Conservation (phyloP, 2,113 vertebrate species). For the Apistogramma diplotaenia region DNA sequence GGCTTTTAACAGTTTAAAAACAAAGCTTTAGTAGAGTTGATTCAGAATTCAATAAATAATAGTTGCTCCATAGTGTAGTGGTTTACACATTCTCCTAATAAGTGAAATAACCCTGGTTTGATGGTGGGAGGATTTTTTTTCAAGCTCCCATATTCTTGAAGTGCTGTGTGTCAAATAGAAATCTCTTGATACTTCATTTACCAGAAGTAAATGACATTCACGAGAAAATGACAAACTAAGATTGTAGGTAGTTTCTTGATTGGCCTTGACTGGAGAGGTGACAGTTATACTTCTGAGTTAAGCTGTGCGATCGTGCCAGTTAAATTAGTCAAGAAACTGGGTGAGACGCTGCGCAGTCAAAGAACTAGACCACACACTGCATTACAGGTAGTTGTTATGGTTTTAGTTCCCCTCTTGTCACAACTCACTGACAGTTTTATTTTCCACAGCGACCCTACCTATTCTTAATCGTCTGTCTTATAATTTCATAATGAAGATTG, state of each 20-base stretch:
- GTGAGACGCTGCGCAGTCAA: not conserved
- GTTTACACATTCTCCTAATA: not conserved
- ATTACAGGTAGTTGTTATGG: not conserved
- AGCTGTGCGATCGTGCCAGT: not conserved
- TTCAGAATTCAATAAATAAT: not conserved
- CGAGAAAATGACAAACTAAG: accelerated
- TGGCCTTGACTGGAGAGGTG: not conserved
- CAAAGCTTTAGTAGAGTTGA: not conserved
- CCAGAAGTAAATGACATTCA: not conserved
- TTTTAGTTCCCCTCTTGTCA: not conserved
- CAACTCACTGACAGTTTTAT: not conserved
- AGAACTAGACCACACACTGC: not conserved
- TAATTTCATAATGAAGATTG: not conserved
- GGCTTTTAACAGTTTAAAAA: not conserved
- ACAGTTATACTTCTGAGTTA: not conserved
- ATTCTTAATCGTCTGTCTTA: not conserved
- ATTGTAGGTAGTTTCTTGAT: not conserved
- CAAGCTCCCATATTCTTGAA: not conserved
- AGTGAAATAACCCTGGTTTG: not conserved
- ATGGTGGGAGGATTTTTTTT: not conserved
- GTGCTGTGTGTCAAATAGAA: not conserved
- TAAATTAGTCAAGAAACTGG: not conserved
- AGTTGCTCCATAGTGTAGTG: not conserved
- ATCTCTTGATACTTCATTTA: not conserved
- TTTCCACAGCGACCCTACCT: not conserved